Evolutionary conservation across 2,797 vertebrate species (phyloP).

Genomic region (Acrocephalus scirpaceus): DNA sequence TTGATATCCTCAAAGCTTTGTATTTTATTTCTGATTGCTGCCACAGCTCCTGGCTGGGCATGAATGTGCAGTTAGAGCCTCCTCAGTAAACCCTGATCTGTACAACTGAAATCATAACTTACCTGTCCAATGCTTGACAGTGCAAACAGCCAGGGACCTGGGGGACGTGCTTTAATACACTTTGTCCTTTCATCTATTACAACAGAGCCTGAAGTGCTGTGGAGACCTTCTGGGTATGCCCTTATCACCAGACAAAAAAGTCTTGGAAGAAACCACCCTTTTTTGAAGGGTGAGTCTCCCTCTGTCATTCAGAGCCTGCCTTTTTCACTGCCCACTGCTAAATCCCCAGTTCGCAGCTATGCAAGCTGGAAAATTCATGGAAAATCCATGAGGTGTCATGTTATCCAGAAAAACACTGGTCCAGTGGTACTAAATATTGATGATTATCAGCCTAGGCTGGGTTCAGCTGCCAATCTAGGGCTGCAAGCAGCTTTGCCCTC

Average conservation of each 20-base stretch:
- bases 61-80: background rate
- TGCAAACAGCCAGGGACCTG: background rate
- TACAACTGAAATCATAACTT: background rate
- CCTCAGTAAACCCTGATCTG: background rate
- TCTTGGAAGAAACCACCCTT: background rate
- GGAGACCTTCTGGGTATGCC: background rate
- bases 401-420: background rate
- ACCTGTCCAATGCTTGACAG: background rate
- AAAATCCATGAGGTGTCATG: accelerated
- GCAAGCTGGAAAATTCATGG: background rate
- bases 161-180: background rate
- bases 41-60: background rate
- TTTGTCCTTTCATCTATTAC: background rate
- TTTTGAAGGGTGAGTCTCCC: background rate
- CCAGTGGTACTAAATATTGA: accelerated
- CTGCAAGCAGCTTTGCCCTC: background rate
- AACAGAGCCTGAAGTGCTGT: background rate
- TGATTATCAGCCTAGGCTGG: background rate
- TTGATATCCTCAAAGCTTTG: background rate
- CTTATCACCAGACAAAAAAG: background rate
- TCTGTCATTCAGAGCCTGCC: background rate
- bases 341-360: background rate
- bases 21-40: background rate
- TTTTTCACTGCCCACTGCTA: background rate
- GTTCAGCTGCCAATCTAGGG: background rate